phyloP scores from a whole-genome alignment of 2,113 vertebrate genomes.

The Heteronetta atricapilla region DNA sequence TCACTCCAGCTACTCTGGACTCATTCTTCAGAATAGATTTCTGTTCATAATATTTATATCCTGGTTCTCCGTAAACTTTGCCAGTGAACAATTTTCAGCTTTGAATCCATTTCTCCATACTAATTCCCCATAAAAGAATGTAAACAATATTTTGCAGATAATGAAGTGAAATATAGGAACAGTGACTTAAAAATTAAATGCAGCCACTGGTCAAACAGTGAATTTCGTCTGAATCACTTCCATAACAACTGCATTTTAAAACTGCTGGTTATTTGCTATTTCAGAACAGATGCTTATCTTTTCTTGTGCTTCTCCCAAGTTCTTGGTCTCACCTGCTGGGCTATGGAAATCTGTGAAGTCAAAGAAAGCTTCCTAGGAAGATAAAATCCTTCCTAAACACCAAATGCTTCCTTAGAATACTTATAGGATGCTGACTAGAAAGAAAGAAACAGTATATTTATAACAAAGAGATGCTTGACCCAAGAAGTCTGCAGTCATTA shows the following conservation, averaged over 20 bases:
- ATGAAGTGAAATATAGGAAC: background rate
- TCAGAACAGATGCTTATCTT: background rate
- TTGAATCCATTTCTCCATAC: background rate
- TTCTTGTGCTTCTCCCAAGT: background rate
- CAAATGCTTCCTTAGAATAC: background rate
- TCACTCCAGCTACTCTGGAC: background rate
- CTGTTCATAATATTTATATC: background rate
- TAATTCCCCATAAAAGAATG: background rate
- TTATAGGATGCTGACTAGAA: background rate
- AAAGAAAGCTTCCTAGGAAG: background rate
- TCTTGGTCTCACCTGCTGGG: background rate
- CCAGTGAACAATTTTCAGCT: background rate
- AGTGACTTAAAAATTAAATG: background rate
- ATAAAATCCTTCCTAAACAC: background rate
- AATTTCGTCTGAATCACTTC: background rate
- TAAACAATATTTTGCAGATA: background rate
- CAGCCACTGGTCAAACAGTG: background rate
- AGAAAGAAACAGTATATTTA: background rate
- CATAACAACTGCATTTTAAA: background rate
- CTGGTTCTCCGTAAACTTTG: background rate
- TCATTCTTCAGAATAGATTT: conserved; percentile 25
- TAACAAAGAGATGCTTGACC: background rate
- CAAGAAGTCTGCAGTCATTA: background rate
- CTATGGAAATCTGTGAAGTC: background rate
- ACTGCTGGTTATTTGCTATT: background rate